Evolutionary conservation across 2,113 vertebrate species (phyloP).

Genomic region (Manacus vitellinus): DNA sequence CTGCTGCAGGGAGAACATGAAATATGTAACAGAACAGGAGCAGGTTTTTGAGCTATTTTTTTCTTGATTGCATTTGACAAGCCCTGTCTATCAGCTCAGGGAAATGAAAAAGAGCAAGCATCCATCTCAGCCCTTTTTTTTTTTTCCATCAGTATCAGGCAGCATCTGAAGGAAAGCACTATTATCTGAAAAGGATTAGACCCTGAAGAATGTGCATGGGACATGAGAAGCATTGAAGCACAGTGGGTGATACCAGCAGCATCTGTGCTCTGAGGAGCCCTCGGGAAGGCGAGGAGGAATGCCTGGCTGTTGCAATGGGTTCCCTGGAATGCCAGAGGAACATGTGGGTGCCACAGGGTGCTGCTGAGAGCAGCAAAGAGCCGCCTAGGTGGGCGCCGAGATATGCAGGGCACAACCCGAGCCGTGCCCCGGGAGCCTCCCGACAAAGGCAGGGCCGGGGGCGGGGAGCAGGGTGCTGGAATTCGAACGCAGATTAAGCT

Average conservation of each 20-base stretch:
- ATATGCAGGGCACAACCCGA: conserved; percentile 21
- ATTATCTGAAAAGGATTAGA: conserved; percentile 14
- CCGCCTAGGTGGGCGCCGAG: conserved; percentile 56
- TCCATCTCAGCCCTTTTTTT: neutral
- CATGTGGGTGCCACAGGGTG: conserved; percentile 58
- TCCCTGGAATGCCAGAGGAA: conserved; percentile 56
- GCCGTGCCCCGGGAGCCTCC: neutral
- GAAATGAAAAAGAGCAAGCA: conserved; percentile 50
- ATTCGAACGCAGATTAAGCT: neutral
- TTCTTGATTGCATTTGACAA: conserved; percentile 25
- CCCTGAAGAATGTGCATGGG: neutral
- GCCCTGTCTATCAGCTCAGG: conserved; percentile 15
- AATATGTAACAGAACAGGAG: neutral
- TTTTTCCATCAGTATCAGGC: neutral
- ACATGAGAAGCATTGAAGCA: neutral
- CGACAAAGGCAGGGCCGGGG: neutral
- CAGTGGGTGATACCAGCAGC: conserved; percentile 41
- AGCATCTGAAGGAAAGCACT: conserved; percentile 8
- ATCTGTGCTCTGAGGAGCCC: neutral
- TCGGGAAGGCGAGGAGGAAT: conserved; percentile 17
- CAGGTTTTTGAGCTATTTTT: neutral
- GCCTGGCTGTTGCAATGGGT: conserved; percentile 13
- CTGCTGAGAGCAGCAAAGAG: conserved; percentile 30
- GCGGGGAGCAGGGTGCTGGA: neutral
- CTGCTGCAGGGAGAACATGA: neutral